Evolutionary conservation across 2,113 vertebrate species (phyloP).

Genomic region (Hucho hucho): DNA sequence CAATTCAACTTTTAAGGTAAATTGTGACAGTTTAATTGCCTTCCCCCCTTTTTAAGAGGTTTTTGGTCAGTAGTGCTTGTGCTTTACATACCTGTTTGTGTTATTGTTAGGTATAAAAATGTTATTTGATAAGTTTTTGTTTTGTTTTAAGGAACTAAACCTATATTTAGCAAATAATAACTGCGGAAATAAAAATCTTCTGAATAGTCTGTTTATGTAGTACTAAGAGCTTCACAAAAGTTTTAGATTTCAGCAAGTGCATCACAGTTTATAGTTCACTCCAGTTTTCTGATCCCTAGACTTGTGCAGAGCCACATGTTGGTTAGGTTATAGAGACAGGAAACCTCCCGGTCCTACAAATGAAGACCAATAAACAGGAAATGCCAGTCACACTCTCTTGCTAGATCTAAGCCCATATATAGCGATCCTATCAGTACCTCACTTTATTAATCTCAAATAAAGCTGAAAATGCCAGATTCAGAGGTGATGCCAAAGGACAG

Average conservation of each 20-base stretch:
- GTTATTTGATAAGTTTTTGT: background rate
- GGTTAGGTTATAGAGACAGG: background rate
- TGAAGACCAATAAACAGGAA: background rate
- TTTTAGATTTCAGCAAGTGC: background rate
- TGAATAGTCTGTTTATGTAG: background rate
- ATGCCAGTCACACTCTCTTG: background rate
- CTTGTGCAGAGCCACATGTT: slow-evolving; percentile 26
- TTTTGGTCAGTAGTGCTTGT: slow-evolving; percentile 15
- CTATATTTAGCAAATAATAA: background rate
- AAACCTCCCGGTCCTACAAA: background rate
- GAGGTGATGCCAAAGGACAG: slow-evolving; percentile 2
- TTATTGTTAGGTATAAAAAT: slow-evolving; percentile 18
- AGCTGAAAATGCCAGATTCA: background rate
- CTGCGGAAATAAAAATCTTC: background rate
- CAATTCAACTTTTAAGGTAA: background rate
- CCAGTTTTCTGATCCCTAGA: background rate
- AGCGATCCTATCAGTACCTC: background rate
- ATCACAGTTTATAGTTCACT: background rate
- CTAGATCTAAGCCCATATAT: background rate
- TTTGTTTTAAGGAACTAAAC: background rate
- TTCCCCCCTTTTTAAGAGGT: slow-evolving; percentile 17
- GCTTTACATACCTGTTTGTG: slow-evolving; percentile 20
- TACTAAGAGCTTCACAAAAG: background rate
- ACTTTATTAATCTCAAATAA: background rate
- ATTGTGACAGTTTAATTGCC: background rate